phyloP scores from a whole-genome alignment of 2,888 invertebrate genomes.

The Pyrrhia umbra region DNA sequence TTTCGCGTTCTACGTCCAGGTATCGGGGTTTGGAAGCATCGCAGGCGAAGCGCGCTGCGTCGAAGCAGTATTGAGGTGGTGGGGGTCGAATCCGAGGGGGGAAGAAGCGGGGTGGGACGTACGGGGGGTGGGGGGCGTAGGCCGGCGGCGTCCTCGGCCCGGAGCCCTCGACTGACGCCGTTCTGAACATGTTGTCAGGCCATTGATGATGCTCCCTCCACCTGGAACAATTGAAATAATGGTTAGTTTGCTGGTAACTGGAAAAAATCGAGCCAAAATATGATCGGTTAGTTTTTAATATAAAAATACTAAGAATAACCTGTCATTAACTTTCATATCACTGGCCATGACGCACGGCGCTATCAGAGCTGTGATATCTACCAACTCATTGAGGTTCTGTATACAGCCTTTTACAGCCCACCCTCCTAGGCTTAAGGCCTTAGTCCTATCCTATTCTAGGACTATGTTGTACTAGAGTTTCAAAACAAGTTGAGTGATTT shows the following conservation, averaged over 20 bases:
- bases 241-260: constrained; percentile 6
- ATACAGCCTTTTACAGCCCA: no score
- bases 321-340: no score
- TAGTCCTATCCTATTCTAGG: no score
- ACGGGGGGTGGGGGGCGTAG: constrained; percentile 87
- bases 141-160: constrained; percentile 88
- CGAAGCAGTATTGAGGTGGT: constrained; percentile 89
- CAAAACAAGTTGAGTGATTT: no score
- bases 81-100: constrained; percentile 86
- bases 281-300: no score
- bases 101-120: constrained; percentile 86
- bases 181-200: constrained; percentile 87
- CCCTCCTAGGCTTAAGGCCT: no score
- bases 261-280: no score
- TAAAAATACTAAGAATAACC: no score
- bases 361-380: no score
- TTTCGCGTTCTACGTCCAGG: constrained; percentile 86
- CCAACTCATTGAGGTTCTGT: no score
- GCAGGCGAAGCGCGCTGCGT: constrained; percentile 88
- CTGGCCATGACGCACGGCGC: no score
- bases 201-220: constrained; percentile 80
- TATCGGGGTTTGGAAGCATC: constrained; percentile 88
- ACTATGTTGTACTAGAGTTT: no score
- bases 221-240: constrained; percentile 72
- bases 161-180: constrained; percentile 89